phyloP scores from a whole-genome alignment of 1,140 invertebrate species.

The Argopecten irradians region DNA sequence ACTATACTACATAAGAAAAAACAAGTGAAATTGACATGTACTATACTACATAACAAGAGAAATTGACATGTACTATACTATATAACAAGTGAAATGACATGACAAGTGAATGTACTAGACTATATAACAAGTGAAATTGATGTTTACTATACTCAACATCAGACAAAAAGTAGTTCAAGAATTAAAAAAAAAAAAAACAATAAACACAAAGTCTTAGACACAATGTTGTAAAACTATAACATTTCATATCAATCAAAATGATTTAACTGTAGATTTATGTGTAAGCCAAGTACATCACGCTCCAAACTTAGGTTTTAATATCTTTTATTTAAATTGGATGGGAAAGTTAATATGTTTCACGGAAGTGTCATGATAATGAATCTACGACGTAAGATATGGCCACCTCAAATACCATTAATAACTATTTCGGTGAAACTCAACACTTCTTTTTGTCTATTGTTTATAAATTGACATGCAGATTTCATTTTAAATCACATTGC shows the following conservation, averaged over 20 bases:
- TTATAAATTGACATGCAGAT: neutral
- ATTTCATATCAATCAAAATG: neutral
- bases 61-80: too few species aligned
- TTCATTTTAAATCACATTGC: neutral
- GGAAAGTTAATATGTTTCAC: neutral
- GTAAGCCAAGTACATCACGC: neutral
- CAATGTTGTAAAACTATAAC: too few species aligned
- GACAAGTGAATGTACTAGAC: too few species aligned
- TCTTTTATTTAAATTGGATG: neutral
- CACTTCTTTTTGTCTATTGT: neutral
- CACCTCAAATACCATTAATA: neutral
- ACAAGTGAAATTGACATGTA: too few species aligned
- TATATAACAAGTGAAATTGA: too few species aligned
- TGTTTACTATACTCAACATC: too few species aligned
- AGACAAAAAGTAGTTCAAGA: too few species aligned
- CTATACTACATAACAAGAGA: too few species aligned
- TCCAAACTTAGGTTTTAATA: neutral
- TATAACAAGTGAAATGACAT: too few species aligned
- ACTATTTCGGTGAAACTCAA: neutral
- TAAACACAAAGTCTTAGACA: too few species aligned
- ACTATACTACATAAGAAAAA: too few species aligned
- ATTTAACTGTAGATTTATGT: neutral
- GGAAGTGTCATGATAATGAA: neutral
- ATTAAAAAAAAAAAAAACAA: too few species aligned
- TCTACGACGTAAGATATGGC: neutral